Base-by-base conservation (phyloP, 2,113 vertebrate species). In the Pomatorhinus ruficollis region DNA sequence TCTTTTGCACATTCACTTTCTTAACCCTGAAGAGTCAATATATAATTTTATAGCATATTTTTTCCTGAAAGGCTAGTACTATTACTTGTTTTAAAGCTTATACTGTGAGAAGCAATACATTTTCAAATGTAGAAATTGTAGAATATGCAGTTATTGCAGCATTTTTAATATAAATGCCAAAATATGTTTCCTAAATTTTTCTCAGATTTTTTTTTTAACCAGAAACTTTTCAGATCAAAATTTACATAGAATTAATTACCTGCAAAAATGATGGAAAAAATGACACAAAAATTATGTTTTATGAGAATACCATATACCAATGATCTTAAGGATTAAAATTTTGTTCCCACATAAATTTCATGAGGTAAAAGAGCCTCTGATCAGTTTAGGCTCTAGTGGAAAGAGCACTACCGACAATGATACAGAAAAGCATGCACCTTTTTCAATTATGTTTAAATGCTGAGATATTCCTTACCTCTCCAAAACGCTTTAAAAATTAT, bases 381-480 rank as follows among this genome's bases (percentile, higher is more conserved):
- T 83, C 42, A n/a, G 64, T 92, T 70, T 66, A 86, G 35, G 22
- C 24, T 80, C 18, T 52, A 79, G 66, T 63, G 42, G 27, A 78
- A 96, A 78, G 31, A 83, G 28, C 24, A 39, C 82, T 50, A 80
- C 28, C 16, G 61, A 49, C 69, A 91, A 85, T 2, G 14, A 42
- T 57, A 76, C 11, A 79, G 45, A 89, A 89, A 89, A 64, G 19
- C 56, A 65, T 5, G 42, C 31, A 72, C 28, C 19, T 93, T 66
- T 92, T 93, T 68, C 71, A 83, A 23, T 90, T 88, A 61, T 59
- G 50, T 63, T 92, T 90, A 86, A 88, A 85, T 53, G 59, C 37
- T 86, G 82, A 93, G 59, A 33, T 83, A 92, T 66, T 89, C 37
- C 68, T 88, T 83, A 87, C 39, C 33, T 90, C 76, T 70, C 19